Evolutionary conservation across 2,888 invertebrate species (phyloP), one percentile per base, ranked within the genome.

Genomic region (Euproctis similis): DNA sequence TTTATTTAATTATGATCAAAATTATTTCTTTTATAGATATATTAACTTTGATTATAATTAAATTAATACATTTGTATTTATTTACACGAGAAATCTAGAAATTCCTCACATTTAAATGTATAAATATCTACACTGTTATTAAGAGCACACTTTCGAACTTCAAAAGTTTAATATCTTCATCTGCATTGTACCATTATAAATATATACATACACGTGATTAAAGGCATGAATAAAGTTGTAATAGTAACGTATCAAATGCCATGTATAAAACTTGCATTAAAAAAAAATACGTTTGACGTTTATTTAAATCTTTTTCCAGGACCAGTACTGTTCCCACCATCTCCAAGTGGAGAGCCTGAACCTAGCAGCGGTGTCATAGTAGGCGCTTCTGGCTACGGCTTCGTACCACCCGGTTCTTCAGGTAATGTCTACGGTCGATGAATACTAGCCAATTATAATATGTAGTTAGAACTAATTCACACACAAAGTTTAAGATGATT

Each of bases 301-400:
- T 11, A 21, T n/a, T 10, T 23, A 10, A 3, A n/a, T n/a, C 4
- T 10, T 2, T 28, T 78, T 77, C 14, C 86, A 90, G 94, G 94
- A 53, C 94, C 94, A 36, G 92, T 94, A 26, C 87, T 93, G 27
- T 94, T 94, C 82, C 92, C 92, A 18, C 88, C 88, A 34, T 87
- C 89, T 12, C 91, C 91, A 5, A 76, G 87, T 48, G 88, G 89
- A 37, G 90, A 90, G 48, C 87, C 90, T 22, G 84, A 88, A 40
- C 90, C 90, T 69, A 89, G 91, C 46, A 93, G 93, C 63, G 94
- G 94, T 9, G 94, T 94, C 18, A 85, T 93, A 31, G 90, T 91
- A 14, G 94, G 94, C 34, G 94, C 93, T 34, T 93, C 93, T 26
- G 94, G 94, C 46, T 94, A 88, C 66, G 94, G 94, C 47, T 94